Conservation (phyloP, 2,888 invertebrate genomes). For the Drosophila bunnanda region DNA sequence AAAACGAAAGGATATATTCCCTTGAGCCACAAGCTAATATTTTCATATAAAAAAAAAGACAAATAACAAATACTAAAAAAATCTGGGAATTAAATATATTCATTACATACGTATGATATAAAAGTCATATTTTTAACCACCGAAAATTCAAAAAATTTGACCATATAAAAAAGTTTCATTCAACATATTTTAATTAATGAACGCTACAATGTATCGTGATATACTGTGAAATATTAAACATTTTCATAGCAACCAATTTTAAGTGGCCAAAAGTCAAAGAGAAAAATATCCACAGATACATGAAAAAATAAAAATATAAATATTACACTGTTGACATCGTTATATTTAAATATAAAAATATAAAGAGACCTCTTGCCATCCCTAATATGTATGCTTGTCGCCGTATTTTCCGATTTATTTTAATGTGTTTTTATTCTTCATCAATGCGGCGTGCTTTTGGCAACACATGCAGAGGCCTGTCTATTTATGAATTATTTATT, state of each 20-base stretch:
- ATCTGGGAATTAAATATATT: not conserved
- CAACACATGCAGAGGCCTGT: slow-evolving; percentile 32
- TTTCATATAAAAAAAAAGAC: too few relatives aligned
- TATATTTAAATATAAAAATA: not conserved
- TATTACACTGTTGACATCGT: not conserved
- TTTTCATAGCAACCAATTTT: not conserved
- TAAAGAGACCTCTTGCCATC: not conserved
- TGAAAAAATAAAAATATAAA: not conserved
- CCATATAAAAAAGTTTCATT: not conserved
- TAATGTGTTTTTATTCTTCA: slow-evolving; percentile 67
- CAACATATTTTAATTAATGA: not conserved
- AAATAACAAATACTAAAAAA: not conserved
- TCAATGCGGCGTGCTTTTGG: slow-evolving; percentile 62
- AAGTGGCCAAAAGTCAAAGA: not conserved
- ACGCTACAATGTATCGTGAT: not conserved
- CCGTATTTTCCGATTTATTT: slow-evolving; percentile 71
- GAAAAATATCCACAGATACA: not conserved
- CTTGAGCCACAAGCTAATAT: too few relatives aligned
- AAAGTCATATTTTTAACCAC: not conserved
- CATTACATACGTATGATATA: not conserved
- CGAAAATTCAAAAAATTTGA: not conserved
- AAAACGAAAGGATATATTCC: not conserved
- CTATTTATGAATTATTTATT: slow-evolving; percentile 76
- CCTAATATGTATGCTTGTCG: slow-evolving; percentile 20
- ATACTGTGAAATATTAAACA: not conserved